Percentiles rank a stretch among this genome's conserved stretches.
Conservation (phyloP, 2,113 vertebrate species). For the Physeter macrocephalus region DNA sequence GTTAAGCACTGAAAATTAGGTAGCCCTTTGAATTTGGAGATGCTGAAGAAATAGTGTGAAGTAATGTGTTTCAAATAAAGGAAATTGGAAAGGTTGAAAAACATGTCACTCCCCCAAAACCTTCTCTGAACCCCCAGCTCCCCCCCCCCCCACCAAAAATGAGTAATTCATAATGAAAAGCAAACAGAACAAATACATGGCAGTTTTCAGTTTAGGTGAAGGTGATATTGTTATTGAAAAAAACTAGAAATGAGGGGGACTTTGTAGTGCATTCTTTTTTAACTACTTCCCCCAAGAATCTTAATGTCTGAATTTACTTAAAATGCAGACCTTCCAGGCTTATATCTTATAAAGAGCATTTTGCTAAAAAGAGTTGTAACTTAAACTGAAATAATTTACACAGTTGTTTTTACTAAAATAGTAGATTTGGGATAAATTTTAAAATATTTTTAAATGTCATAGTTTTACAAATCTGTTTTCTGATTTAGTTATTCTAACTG, state of each 20-base stretch:
- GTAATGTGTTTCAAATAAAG: slow-evolving; percentile 11
- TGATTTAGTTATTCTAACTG: not conserved
- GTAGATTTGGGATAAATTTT: not conserved
- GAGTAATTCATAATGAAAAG: not conserved
- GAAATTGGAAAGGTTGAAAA: not conserved
- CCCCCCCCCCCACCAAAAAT: not conserved
- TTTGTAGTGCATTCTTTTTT: not conserved
- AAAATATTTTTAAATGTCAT: not conserved
- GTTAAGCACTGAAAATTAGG: not conserved
- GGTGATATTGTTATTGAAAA: not conserved
- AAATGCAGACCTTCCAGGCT: not conserved
- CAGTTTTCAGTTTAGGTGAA: not conserved
- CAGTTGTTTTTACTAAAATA: not conserved
- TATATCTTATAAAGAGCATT: not conserved
- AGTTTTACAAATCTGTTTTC: slow-evolving; percentile 20
- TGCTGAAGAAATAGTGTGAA: not conserved
- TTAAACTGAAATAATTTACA: slow-evolving; percentile 13
- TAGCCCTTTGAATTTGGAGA: not conserved
- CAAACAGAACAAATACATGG: not conserved
- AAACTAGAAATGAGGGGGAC: not conserved
- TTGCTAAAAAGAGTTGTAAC: not conserved
- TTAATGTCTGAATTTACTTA: not conserved
- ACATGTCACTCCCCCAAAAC: not conserved
- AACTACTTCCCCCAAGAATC: not conserved
- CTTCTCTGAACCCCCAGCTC: not conserved